Base-by-base conservation (phyloP, 2,888 invertebrate species). In the Brachyptera putata region DNA sequence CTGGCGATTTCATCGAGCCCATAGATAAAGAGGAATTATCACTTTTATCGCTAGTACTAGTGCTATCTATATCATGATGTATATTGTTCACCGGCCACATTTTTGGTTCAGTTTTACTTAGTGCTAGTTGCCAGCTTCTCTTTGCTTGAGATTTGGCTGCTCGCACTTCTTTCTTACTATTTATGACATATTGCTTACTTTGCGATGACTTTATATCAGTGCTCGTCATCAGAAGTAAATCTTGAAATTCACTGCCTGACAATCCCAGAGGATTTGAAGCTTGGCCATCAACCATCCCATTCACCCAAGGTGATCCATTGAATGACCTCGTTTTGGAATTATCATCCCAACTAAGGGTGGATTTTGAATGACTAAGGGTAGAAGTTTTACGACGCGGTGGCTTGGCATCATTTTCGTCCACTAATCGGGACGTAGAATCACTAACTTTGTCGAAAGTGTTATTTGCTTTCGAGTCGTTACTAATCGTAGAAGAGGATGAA, bases 1-100 rank as follows among this genome's bases (percentile, higher is more conserved):
- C 68, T 3, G 53, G 36, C 4, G 30, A 14, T 53, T 36, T 34
- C 21, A 3, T 18, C 34, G 53, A 36, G 4, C 16, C 36, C 3
- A 21, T 11, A 11, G 36, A 36, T 9, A 9, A 13, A 36, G 53
- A 34, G 3, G 53, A 22, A 13, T n/a, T 13, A 30, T 36, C 30
- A 22, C 53, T 53, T 53, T 53, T 53, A 53, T 53, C 37, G 18
- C 53, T 30, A 21, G n/a, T 11, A n/a, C 53, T 36, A 2, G 3
- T 3, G 46, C 46, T 46, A 3, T 16, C 9, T 3, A 21, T 9
- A 2, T 46, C 46, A 13, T n/a, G 3, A 3, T 2, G 22, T 7
- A 41, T 21, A 3, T 24, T 21, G 3, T n/a, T 21, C 16, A 11
- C 3, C 2, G 24, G 3, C 46, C 46, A 46, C 21, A 13, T 3